Percentiles rank a stretch among this genome's conserved stretches.
phyloP scores from a whole-genome alignment of 2,113 vertebrate species.

The Tetrao urogallus region DNA sequence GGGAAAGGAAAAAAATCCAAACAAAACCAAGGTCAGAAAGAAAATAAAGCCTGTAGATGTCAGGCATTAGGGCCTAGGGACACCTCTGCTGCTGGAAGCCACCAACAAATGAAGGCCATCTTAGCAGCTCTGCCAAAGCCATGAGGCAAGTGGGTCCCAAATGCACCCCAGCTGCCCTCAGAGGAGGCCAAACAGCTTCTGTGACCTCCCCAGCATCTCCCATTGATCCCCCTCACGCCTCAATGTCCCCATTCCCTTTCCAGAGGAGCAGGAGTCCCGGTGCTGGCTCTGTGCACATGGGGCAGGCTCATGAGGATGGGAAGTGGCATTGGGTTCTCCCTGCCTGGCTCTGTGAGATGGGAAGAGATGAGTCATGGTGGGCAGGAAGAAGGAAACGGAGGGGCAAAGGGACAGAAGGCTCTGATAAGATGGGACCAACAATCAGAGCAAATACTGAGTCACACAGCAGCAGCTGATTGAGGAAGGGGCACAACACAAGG shows the following conservation, averaged over 20 bases:
- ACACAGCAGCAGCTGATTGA: background rate
- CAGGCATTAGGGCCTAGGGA: background rate
- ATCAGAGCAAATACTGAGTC: background rate
- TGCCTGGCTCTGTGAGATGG: background rate
- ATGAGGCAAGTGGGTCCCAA: background rate
- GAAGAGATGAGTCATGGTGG: background rate
- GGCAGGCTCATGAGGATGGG: background rate
- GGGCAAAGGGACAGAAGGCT: background rate
- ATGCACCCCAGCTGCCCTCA: background rate
- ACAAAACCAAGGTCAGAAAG: background rate
- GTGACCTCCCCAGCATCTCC: background rate
- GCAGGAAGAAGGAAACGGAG: background rate
- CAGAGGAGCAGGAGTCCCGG: background rate
- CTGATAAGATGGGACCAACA: background rate
- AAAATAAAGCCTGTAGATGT: background rate
- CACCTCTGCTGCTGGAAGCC: accelerated
- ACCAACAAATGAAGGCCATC: accelerated
- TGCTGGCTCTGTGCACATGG: background rate
- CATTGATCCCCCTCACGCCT: background rate
- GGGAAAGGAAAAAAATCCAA: background rate
- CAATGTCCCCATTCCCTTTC: background rate
- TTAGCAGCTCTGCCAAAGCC: background rate
- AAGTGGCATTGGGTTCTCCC: background rate
- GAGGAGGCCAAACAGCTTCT: background rate
- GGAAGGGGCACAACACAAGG: background rate